Percentiles rank a stretch among this genome's conserved stretches.
These are phyloP conservation scores for Chrysodeixis includens DNA, from an alignment of 2,888 invertebrate species.

Conservation along the genomic window DNA sequence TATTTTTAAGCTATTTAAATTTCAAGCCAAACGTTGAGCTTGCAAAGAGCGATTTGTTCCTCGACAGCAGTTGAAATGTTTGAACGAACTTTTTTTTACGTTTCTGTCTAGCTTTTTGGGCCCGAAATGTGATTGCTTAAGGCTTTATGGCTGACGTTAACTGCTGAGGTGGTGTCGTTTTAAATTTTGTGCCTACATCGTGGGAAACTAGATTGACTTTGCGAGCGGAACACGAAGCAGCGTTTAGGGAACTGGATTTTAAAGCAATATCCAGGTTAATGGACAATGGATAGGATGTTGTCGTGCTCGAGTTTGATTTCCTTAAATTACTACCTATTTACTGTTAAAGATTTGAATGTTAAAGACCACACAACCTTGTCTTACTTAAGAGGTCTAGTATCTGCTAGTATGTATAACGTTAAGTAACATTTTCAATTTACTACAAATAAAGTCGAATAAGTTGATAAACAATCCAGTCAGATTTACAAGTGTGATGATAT, in stretches of 20 bases:
- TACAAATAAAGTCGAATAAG: not conserved
- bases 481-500: slow-evolving; percentile 1
- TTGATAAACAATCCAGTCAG: not conserved
- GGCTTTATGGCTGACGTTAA: slow-evolving; percentile 50
- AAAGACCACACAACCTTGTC: not conserved
- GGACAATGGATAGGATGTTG: not conserved
- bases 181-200: slow-evolving; percentile 34
- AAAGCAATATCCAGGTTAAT: not conserved
- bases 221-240: not conserved
- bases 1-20: slow-evolving; percentile 71
- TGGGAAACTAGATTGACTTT: slow-evolving; percentile 14
- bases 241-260: not conserved
- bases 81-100: slow-evolving; percentile 28
- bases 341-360: not conserved
- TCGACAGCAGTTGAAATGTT: slow-evolving; percentile 57
- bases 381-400: not conserved
- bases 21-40: slow-evolving; percentile 70
- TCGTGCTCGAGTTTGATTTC: not conserved
- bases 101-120: slow-evolving; percentile 40
- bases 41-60: slow-evolving; percentile 69
- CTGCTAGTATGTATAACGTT: not conserved
- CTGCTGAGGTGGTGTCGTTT: slow-evolving; percentile 32
- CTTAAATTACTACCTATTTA: not conserved
- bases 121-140: slow-evolving; percentile 52
- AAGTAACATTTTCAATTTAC: not conserved